phyloP scores from a whole-genome alignment of 2,113 vertebrate species.

The Alouatta palliata region DNA sequence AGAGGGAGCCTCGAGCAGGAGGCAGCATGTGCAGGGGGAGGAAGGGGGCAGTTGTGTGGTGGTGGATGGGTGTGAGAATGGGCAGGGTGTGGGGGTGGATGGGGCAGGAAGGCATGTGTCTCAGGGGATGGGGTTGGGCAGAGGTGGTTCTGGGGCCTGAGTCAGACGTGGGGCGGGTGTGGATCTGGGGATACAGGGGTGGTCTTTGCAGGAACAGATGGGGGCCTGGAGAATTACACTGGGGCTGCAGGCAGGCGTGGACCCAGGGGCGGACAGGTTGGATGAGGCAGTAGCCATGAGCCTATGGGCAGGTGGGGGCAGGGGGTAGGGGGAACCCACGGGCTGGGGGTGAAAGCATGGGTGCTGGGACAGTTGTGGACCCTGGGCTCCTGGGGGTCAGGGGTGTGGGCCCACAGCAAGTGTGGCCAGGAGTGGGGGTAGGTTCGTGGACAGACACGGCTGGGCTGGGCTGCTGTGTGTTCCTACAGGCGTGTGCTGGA shows the following conservation, averaged over 20 bases:
- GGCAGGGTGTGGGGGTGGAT: neutral
- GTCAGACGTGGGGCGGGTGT: neutral
- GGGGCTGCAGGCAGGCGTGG: neutral
- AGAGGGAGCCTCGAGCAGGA: neutral
- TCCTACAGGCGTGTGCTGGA: constrained; percentile 90
- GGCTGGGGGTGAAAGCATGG: neutral
- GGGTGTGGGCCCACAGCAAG: neutral
- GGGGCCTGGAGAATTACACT: neutral
- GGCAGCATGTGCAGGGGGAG: neutral
- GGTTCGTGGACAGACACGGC: neutral
- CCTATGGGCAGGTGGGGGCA: neutral
- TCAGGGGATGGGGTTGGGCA: neutral
- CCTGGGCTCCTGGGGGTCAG: neutral
- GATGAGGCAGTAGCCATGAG: neutral
- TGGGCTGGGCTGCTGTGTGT: constrained; percentile 42
- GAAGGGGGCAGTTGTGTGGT: too few relatives aligned
- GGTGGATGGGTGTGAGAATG: neutral
- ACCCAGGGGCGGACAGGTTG: neutral
- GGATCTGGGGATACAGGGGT: neutral
- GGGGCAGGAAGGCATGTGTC: neutral
- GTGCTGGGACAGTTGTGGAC: neutral
- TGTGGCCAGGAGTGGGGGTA: neutral
- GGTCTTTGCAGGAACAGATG: neutral
- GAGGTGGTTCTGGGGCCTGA: neutral
- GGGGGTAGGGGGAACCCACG: neutral